Percentiles rank a stretch among this genome's conserved stretches.
These are phyloP conservation scores for Nineta flava DNA, from an alignment of 2,888 invertebrate species.

Conservation along the genomic window DNA sequence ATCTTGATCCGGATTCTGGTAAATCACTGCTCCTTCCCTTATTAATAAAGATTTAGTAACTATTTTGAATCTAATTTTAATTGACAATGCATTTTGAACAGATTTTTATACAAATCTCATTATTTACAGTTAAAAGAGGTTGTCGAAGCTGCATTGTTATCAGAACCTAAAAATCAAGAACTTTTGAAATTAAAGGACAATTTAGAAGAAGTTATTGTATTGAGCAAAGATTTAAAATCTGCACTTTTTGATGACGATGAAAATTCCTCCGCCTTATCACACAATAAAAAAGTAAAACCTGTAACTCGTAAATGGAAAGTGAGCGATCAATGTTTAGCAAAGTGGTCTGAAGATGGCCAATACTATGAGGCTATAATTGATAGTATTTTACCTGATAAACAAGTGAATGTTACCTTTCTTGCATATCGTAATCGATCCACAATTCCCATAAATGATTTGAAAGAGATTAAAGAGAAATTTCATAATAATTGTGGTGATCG, in stretches of 20 bases:
- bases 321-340: conserved; percentile 74
- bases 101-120: too few species aligned
- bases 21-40: too few species aligned
- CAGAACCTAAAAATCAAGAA: conserved; percentile 77
- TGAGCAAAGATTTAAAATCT: conserved; percentile 56
- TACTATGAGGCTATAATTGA: conserved; percentile 74
- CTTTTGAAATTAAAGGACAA: conserved; percentile 72
- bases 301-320: conserved; percentile 45
- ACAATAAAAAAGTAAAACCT: not conserved
- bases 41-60: too few species aligned
- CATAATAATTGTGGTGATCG: not conserved
- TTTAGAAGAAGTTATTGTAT: conserved; percentile 76
- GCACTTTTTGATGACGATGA: not conserved
- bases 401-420: conserved; percentile 68
- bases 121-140: conserved; percentile 22
- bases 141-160: conserved; percentile 88
- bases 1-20: too few species aligned
- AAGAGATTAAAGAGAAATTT: conserved; percentile 29
- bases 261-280: not conserved
- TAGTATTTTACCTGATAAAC: conserved; percentile 54
- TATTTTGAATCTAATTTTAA: too few species aligned
- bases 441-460: conserved; percentile 44
- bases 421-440: conserved; percentile 62
- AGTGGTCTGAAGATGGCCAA: conserved; percentile 75
- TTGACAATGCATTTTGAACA: too few species aligned